phyloP scores from a whole-genome alignment of 2,797 vertebrate species.

The Pogonophryne albipinna region DNA sequence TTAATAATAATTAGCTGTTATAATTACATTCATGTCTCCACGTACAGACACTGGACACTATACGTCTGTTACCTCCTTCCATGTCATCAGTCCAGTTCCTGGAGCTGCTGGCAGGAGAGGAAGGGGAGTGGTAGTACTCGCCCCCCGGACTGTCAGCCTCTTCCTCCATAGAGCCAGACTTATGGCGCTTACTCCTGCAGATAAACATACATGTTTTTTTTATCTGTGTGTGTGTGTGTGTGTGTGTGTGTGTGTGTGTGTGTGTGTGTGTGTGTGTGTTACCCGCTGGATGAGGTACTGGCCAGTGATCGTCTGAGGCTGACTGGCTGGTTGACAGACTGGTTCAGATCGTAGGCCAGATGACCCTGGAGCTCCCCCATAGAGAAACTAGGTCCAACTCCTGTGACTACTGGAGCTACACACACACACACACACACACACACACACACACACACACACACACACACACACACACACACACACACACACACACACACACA shows the following conservation, averaged over 20 bases:
- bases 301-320: conserved; percentile 76
- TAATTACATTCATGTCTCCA: neutral
- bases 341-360: conserved; percentile 96
- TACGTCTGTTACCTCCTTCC: conserved; percentile 90
- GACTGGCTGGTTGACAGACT: conserved; percentile 92
- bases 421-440: neutral
- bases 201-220: no score
- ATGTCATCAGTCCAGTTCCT: conserved; percentile 98
- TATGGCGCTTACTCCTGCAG: conserved; percentile 95
- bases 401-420: conserved; percentile 93
- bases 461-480: neutral
- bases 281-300: conserved; percentile 83
- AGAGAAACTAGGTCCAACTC: conserved; percentile 95
- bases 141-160: conserved; percentile 97
- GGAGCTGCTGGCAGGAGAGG: conserved; percentile 95
- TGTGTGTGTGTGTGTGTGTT: conserved; percentile 27
- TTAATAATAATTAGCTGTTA: neutral
- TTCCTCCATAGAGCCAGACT: conserved; percentile 97
- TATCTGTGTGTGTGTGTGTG: no score
- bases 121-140: conserved; percentile 96
- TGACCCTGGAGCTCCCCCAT: conserved; percentile 97
- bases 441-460: neutral
- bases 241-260: neutral
- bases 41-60: neutral
- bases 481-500: neutral